Percentiles rank a stretch among this genome's conserved stretches.
Conservation (phyloP, 2,888 invertebrate species). For the Proisotoma minuta region DNA sequence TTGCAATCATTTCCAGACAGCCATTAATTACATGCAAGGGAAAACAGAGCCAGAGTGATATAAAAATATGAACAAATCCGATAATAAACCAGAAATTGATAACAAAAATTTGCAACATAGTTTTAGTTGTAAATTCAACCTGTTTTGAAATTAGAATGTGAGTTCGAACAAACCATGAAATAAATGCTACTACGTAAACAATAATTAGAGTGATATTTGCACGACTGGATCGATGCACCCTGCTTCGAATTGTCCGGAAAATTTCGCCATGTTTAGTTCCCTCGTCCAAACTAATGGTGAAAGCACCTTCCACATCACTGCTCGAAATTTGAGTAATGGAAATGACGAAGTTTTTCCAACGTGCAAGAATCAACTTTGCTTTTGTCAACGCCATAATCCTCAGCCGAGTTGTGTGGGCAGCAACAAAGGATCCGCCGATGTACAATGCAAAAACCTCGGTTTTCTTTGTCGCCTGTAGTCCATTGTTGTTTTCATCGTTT, state of each 20-base stretch:
- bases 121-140: background rate
- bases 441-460: too few relatives aligned
- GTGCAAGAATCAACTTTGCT: background rate
- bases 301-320: background rate
- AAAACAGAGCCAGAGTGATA: background rate
- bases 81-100: background rate
- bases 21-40: background rate
- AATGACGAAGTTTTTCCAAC: background rate
- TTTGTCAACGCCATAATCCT: too few relatives aligned
- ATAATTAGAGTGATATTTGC: background rate
- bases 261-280: background rate
- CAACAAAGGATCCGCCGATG: too few relatives aligned
- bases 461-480: too few relatives aligned
- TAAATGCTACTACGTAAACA: background rate
- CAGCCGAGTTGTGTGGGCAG: too few relatives aligned
- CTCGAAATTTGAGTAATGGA: background rate
- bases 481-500: too few relatives aligned
- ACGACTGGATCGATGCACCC: background rate
- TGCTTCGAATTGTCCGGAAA: background rate
- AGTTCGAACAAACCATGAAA: background rate
- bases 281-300: background rate
- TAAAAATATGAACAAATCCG: background rate
- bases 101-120: background rate
- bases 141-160: background rate
- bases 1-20: background rate